Evolutionary conservation across 2,888 invertebrate species (phyloP).

Genomic region (Cybosia mesomella): DNA sequence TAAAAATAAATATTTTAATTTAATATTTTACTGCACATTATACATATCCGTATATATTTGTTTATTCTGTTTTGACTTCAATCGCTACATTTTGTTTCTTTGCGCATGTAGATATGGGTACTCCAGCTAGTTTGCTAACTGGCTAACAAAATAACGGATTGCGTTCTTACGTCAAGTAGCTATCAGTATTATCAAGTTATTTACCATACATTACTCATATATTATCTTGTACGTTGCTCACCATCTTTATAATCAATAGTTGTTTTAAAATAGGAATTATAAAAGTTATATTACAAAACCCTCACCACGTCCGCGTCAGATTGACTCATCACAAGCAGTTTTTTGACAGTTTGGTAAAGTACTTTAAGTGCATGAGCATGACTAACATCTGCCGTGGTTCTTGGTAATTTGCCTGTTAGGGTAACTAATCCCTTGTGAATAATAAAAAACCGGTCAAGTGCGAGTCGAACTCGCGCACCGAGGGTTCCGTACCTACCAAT

Average conservation of each 20-base stretch:
- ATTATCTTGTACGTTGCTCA: slow-evolving; percentile 3
- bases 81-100: too few species aligned
- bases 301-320: background rate
- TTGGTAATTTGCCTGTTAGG: too few species aligned
- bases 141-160: background rate
- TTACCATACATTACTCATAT: background rate
- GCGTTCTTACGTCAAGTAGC: slow-evolving; percentile 1
- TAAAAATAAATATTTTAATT: too few species aligned
- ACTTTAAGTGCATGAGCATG: background rate
- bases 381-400: too few species aligned
- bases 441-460: too few species aligned
- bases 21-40: too few species aligned
- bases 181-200: background rate
- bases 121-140: background rate
- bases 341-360: too few species aligned
- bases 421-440: background rate
- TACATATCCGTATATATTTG: too few species aligned
- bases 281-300: background rate
- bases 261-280: background rate
- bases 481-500: too few species aligned
- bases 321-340: background rate
- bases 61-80: too few species aligned
- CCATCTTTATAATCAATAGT: background rate
- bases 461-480: too few species aligned
- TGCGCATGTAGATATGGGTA: too few species aligned